Percentiles rank a stretch among this genome's conserved stretches.
phyloP scores from a whole-genome alignment of 2,888 invertebrate genomes.

The Clanis bilineata region DNA sequence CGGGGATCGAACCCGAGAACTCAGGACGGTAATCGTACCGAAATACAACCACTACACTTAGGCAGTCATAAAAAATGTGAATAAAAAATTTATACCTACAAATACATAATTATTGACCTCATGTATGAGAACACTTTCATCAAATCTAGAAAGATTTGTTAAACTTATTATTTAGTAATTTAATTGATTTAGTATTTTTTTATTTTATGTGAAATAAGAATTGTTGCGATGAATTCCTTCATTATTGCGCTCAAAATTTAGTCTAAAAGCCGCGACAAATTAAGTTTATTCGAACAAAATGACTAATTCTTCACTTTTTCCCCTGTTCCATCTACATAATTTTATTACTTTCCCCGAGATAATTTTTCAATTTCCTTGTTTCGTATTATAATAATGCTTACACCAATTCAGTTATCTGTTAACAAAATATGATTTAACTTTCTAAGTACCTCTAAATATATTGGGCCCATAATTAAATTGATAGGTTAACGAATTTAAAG shows the following conservation, averaged over 20 bases:
- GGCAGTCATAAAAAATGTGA: too few species aligned
- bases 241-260: neutral
- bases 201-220: too few species aligned
- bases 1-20: too few species aligned
- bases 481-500: neutral
- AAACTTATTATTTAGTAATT: too few species aligned
- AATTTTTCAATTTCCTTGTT: neutral
- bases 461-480: neutral
- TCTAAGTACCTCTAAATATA: neutral
- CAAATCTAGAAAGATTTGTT: too few species aligned
- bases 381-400: neutral
- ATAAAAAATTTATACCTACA: too few species aligned
- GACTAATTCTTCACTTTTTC: neutral
- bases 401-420: neutral
- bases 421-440: neutral
- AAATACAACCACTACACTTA: too few species aligned
- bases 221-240: neutral
- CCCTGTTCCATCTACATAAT: neutral
- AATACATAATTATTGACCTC: too few species aligned
- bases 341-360: neutral
- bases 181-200: too few species aligned
- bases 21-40: too few species aligned
- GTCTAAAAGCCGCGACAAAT: neutral
- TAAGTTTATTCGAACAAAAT: constrained; percentile 2
- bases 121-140: too few species aligned